Conservation (phyloP, 2,113 vertebrate genomes). For the Hemichromis elongatus region DNA sequence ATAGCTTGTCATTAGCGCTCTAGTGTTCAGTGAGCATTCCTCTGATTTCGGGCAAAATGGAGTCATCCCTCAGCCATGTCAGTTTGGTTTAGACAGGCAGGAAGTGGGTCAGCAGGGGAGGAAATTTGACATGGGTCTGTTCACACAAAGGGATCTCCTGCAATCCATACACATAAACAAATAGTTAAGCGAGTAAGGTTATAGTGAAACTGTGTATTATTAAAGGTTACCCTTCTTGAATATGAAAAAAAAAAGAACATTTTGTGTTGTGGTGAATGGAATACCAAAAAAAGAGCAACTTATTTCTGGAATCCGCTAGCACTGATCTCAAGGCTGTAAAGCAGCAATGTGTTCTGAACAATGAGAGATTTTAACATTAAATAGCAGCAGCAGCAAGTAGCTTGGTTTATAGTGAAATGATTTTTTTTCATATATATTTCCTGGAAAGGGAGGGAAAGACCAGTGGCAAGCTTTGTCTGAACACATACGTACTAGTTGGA, state of each 20-base stretch:
- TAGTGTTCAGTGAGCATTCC: constrained; percentile 60
- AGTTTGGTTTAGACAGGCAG: constrained; percentile 34
- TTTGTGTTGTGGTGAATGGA: background rate
- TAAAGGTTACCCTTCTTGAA: background rate
- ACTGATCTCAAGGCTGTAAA: background rate
- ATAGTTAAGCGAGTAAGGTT: background rate
- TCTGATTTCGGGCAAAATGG: constrained; percentile 33
- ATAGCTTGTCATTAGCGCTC: background rate
- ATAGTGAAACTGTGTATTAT: background rate
- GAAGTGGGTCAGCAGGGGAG: constrained; percentile 65
- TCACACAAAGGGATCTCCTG: constrained; percentile 47
- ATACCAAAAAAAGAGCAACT: background rate
- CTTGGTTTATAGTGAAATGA: background rate
- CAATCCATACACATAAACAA: constrained; percentile 30
- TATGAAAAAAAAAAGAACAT: background rate
- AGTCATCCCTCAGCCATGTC: constrained; percentile 32
- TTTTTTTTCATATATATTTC: background rate
- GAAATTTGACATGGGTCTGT: constrained; percentile 60
- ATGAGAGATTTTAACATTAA: background rate
- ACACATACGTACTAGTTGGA: background rate
- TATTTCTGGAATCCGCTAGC: background rate
- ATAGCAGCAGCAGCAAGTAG: background rate
- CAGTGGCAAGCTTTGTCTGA: background rate
- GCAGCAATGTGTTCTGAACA: background rate
- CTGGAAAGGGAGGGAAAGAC: background rate